Evolutionary conservation across 2,113 vertebrate species (phyloP), one percentile per base, ranked within the genome.

Genomic region (Microtus richardsoni): DNA sequence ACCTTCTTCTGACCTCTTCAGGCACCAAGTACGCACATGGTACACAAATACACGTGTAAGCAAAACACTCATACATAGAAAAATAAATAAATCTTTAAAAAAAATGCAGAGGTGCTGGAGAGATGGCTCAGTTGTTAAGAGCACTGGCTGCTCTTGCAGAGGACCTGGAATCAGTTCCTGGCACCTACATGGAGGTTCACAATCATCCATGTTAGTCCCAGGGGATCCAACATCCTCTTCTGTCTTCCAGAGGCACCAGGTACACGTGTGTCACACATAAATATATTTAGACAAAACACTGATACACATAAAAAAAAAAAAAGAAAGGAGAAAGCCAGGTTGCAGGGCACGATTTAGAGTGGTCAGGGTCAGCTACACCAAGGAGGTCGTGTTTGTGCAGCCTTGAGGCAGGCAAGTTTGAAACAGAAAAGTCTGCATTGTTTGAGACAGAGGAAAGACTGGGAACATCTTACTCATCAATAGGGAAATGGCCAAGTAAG

Each of bases 391-490:
- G 70, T 26, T 89, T 96, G 75, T 19, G 13, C 90, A 73, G 85
- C 68, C 85, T 28, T 1, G 0, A 93, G 41, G 13, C 83, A 95
- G 70, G 70, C 70, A 92, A 73, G 91, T 80, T 85, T 92, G 92
- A 96, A 93, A 91, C 95, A 91, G 87, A 71, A 92, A 83, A 73
- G 79, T 91, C 52, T 90, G 77, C 68, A 91, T 58, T 75, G 92
- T 94, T 90, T 88, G 60, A 64, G 64, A 90, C 47, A 44, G 89
- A 30, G 66, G 71, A 83, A 89, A 91, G 89, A 77, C 4, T 47
- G 88, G 88, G 94, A 93, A 95, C 66, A 73, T 89, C 52, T 97
- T 94, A 92, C 77, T 94, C 97, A 93, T 93, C 86, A 52, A 88
- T 14, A 96, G 62, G 93, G 90, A 86, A 41, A 86, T 52, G n/a